phyloP scores from a whole-genome alignment of 2,797 vertebrate species.

The Halcyon leucocephala region DNA sequence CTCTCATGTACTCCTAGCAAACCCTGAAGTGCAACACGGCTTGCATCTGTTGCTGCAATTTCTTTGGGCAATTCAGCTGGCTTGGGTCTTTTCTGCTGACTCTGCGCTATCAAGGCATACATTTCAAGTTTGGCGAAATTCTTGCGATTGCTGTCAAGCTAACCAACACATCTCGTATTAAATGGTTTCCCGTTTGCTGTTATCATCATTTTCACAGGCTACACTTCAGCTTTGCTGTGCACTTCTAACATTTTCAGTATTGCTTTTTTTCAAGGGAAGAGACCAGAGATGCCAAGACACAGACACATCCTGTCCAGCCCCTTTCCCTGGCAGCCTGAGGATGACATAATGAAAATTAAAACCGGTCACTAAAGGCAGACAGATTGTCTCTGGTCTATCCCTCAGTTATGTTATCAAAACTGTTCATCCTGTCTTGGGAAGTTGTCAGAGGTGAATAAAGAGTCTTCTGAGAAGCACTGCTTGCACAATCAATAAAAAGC shows the following conservation, averaged over 20 bases:
- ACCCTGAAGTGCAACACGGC: not conserved
- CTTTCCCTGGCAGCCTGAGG: not conserved
- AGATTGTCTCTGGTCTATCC: not conserved
- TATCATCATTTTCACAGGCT: slow-evolving; percentile 52
- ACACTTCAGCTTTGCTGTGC: not conserved
- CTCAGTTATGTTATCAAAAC: not conserved
- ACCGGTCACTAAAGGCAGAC: not conserved
- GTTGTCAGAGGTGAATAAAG: not conserved
- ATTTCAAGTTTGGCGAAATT: not conserved
- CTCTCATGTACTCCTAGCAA: not conserved
- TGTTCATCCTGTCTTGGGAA: not conserved
- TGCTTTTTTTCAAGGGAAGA: slow-evolving; percentile 12
- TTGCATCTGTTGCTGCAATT: not conserved
- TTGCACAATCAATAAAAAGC: not conserved
- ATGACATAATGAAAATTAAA: slow-evolving; percentile 4
- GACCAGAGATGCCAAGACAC: not conserved
- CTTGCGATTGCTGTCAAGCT: not conserved
- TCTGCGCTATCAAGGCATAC: not conserved
- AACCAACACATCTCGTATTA: not conserved
- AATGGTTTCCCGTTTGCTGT: slow-evolving; percentile 37
- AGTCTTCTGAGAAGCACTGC: not conserved
- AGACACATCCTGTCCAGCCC: not conserved
- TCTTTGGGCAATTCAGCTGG: not conserved
- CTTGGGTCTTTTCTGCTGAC: not conserved
- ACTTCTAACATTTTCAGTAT: not conserved